Base-by-base conservation (phyloP, 2,888 invertebrate species). In the Pristionchus entomophagus region DNA sequence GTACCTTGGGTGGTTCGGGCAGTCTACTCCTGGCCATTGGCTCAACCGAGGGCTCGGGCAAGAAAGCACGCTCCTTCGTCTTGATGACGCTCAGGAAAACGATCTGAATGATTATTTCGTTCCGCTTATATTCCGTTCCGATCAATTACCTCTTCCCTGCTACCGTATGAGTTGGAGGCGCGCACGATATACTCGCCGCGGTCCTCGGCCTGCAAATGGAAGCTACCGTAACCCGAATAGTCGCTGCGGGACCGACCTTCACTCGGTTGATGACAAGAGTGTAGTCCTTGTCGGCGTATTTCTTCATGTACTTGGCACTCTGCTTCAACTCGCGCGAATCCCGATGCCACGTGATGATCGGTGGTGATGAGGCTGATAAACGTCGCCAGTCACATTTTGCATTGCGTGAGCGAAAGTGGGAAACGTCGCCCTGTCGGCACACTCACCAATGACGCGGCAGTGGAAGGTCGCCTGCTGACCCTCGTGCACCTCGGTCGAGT, bases 261-360 rank as follows among this genome's bases (percentile, higher is more conserved):
- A 97, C 97, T 91, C 99, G 96, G 95, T 98, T 99, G 91, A 99
- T 98, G 89, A 98, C 96, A 94, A 99, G 97, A 94, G 97, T 97
- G 94, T 97, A 99, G 93, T 99, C 97, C 92, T 98, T 97, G 85
- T 97, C 97, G 69, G 96, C 95, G 94, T 99, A 99, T 93, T 98
- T 96, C 95, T 99, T 99, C 99, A 99, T 99, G 94, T 97, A 98
- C 95, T 99, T 99, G 89, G 98, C 98, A 91, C 97, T 97, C 95
- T 99, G 99, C 86, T 97, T 95, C 85, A 99, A 95, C 94, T 98
- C 98, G 93, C 96, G 95, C 94, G 97, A 97, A 94, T 97, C 97
- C 93, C 96, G 96, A 90, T 96, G 96, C 99, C 99, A 99, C 35
- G 97, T 96, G 88, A 99, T 96, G 0, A 97, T 97, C 56, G 99